These are phyloP conservation scores for Elanus axillaris DNA, from an alignment of 2,113 vertebrate species.

Conservation along the genomic window DNA sequence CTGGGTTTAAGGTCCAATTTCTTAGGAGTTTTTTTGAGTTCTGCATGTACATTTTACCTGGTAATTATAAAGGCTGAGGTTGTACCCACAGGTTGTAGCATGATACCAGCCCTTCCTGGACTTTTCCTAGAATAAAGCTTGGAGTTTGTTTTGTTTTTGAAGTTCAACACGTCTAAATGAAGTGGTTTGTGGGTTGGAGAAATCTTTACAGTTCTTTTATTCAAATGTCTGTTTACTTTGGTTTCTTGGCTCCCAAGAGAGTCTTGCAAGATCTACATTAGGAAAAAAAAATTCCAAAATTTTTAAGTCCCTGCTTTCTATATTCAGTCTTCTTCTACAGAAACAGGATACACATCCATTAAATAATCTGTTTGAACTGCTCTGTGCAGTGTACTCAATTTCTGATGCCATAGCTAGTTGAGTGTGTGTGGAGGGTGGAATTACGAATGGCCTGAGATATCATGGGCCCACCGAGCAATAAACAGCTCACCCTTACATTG, in stretches of 20 bases:
- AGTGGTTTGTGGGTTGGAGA: not conserved
- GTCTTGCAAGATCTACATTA: not conserved
- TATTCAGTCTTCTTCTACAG: not conserved
- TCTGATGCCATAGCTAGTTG: not conserved
- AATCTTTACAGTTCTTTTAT: not conserved
- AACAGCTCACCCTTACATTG: no score
- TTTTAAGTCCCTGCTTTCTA: not conserved
- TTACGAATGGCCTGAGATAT: no score
- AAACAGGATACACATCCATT: not conserved
- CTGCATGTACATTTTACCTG: not conserved
- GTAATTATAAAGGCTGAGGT: not conserved
- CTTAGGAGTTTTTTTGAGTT: not conserved
- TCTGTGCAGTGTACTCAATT: not conserved
- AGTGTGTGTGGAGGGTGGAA: not conserved
- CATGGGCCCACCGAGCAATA: no score
- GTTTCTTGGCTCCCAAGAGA: not conserved
- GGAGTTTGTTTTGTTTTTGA: not conserved
- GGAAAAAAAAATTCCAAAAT: not conserved
- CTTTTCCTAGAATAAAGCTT: not conserved
- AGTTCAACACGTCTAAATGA: not conserved
- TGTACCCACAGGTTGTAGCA: not conserved
- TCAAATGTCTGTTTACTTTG: not conserved
- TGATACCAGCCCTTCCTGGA: not conserved
- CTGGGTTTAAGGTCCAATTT: not conserved
- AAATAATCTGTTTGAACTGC: not conserved